These are phyloP conservation scores for Eupsilia transversa DNA, from an alignment of 2,888 invertebrate species.

Conservation along the genomic window DNA sequence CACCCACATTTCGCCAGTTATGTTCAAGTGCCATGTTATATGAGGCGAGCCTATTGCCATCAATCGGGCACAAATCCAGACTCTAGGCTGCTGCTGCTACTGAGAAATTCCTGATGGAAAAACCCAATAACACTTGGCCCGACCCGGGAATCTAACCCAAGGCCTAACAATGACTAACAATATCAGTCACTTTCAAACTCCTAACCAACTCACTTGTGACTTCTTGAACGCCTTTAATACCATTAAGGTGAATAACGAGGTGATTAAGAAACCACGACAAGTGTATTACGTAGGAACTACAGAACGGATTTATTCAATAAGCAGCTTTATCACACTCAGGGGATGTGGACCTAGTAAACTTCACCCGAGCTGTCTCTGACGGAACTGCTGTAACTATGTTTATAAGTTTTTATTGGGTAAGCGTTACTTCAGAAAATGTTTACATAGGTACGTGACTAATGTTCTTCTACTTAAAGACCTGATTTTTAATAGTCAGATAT, in stretches of 20 bases:
- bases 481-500: background rate
- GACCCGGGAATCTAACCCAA: no score
- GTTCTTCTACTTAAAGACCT: background rate
- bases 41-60: background rate
- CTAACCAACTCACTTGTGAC: background rate
- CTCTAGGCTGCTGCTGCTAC: background rate
- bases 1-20: background rate
- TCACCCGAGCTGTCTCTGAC: conserved; percentile 10
- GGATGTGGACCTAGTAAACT: background rate
- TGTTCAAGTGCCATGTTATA: no score
- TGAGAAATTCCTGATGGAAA: background rate
- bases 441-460: background rate
- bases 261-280: conserved; percentile 26
- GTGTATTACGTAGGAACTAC: conserved; percentile 8
- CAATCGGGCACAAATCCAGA: background rate
- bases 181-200: conserved; percentile 6
- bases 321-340: conserved; percentile 20
- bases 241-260: conserved; percentile 4
- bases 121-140: no score
- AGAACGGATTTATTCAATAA: conserved; percentile 35
- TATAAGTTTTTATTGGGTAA: conserved; percentile 29
- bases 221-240: background rate
- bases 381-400: conserved; percentile 19
- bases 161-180: background rate
- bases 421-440: conserved; percentile 3